Evolutionary conservation across 1,140 invertebrate genomes (phyloP).

Genomic region (Watersipora subatra): DNA sequence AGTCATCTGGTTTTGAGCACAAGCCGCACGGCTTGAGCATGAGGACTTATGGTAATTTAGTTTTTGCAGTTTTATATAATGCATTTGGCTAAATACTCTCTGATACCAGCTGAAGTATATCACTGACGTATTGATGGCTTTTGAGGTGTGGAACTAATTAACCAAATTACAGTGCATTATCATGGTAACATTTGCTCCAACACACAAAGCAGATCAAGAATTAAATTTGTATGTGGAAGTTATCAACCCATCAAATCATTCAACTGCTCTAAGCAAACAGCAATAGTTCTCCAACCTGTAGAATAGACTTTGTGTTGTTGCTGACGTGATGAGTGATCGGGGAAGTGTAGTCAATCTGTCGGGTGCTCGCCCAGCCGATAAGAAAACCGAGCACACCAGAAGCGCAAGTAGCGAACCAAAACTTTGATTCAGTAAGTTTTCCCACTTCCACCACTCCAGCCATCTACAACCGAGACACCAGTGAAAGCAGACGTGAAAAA

Average conservation of each 20-base stretch:
- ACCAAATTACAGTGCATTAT: no score
- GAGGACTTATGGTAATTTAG: no score
- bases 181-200: no score
- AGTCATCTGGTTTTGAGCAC: no score
- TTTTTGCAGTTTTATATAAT: no score
- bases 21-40: no score
- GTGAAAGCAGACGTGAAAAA: no score
- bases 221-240: neutral
- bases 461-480: no score
- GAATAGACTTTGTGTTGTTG: constrained; percentile 35
- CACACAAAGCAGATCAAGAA: neutral
- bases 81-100: no score
- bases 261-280: neutral
- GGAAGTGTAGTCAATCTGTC: constrained; percentile 35
- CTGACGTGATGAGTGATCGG: constrained; percentile 38
- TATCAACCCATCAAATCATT: neutral
- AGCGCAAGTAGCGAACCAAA: constrained; percentile 23
- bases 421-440: constrained; percentile 10
- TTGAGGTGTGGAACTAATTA: no score
- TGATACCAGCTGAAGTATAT: no score
- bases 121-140: no score
- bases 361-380: constrained; percentile 32
- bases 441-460: constrained; percentile 13
- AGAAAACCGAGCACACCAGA: constrained; percentile 29
- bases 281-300: constrained; percentile 25